These are phyloP conservation scores for Isurus oxyrinchus DNA, from an alignment of 2,113 vertebrate genomes.

Conservation along the genomic window DNA sequence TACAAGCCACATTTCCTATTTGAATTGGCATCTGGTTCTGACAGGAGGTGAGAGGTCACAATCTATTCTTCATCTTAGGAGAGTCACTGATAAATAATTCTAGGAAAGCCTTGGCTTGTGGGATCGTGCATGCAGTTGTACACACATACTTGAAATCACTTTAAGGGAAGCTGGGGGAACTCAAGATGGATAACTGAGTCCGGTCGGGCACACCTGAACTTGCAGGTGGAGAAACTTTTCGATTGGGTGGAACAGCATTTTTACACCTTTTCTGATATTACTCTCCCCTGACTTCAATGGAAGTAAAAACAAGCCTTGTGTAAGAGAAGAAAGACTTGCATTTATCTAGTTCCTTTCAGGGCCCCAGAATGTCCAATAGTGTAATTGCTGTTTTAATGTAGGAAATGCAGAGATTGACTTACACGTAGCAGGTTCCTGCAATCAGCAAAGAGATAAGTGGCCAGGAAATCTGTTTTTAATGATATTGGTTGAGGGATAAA, in stretches of 20 bases:
- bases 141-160: neutral
- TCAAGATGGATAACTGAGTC: neutral
- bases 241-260: neutral
- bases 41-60: neutral
- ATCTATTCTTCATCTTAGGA: neutral
- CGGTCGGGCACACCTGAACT: neutral
- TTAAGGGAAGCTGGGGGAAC: neutral
- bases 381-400: neutral
- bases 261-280: neutral
- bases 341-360: neutral
- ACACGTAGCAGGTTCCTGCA: neutral
- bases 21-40: neutral
- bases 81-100: neutral
- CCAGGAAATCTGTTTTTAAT: neutral
- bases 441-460: neutral
- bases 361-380: neutral
- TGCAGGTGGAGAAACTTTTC: neutral
- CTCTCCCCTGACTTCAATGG: neutral
- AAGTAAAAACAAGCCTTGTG: neutral
- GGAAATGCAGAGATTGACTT: neutral
- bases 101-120: neutral
- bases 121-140: neutral
- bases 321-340: neutral
- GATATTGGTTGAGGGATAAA: neutral
- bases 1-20: neutral